Evolutionary conservation across 2,113 vertebrate genomes (phyloP), one percentile per base, ranked within the genome.

Genomic region (Eudyptes chrysolophus): DNA sequence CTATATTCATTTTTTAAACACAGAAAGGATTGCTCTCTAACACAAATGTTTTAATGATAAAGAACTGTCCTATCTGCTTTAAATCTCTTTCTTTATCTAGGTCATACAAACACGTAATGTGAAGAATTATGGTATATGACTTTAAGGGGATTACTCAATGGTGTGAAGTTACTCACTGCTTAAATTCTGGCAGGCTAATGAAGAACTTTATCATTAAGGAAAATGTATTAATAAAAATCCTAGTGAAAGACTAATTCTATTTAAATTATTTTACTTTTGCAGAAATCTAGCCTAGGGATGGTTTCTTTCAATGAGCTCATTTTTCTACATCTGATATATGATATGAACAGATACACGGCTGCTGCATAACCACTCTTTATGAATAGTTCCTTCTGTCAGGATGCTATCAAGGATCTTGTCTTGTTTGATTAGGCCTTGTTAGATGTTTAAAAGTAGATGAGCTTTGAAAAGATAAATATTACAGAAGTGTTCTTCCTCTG

Each of bases 351-450:
- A 90, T 38, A 87, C 57, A 69, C 91, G 96, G 89, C 92, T 90
- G 95, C 84, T 65, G 42, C 70, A 42, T 44, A 83, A 83, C 54
- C 64, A 58, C 55, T 38, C 38, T 26, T 85, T 15, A 52, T n/a
- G 40, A 87, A 48, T 2, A 93, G 49, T 22, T 92, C 62, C 75
- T 90, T 81, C 58, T 66, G 66, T 54, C 66, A 90, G 75, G 48
- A 75, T 0, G 2, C 38, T 76, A 80, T 77, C 54, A 93, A 89
- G 49, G 65, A 92, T 83, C 86, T 85, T 96, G 84, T 89, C 89
- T 66, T 72, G 46, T 78, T 96, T 93, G 92, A 96, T 94, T 92
- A 90, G 75, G 68, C 42, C 77, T 96, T 94, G 66, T 84, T 58
- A 92, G 82, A 92, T 18, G 14, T 62, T 92, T 66, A 44, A 13